Base-by-base conservation (phyloP, 2,888 invertebrate genomes). In the Synanthedon myopaeformis region DNA sequence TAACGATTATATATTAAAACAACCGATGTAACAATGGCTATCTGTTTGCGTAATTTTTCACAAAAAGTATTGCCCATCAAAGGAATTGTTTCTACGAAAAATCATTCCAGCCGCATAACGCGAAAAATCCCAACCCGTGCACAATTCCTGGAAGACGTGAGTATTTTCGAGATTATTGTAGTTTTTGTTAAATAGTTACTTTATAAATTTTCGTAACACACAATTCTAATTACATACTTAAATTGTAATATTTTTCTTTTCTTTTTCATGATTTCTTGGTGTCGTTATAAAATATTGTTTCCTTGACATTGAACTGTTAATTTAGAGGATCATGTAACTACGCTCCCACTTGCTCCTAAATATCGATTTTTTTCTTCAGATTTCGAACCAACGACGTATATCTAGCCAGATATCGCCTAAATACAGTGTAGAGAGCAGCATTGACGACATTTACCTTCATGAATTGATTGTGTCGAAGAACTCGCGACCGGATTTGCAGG, bases 11-110 rank as follows among this genome's bases (percentile, higher is more conserved):
- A 10, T 8, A 35, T 10, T 35, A 35, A 45, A 45, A 13, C 45
- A 2, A 45, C 66, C 60, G 58, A 70, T 69, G 72, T 68, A 60
- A 79, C 73, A 68, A 90, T 90, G 90, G 89, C 90, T 64, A 85
- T 88, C 66, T 89, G 89, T 64, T 77, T 90, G 65, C 88, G 90
- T 61, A 82, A 88, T 49, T 71, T 90, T 59, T 83, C 90, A n/a
- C 85, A 82, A 63, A 89, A 89, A 80, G 76, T 90, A 62, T 73
- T 88, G 59, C 86, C 89, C 48, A 76, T 88, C 61, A 87, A 88
- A 69, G 83, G 86, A 57, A 85, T 89, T 56, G 84, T 89, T 68
- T 79, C 86, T 54, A 83, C 89, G 28, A 86, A 89, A 76, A 89
- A 74, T 69, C 88, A 88, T 72, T 73, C 88, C 56, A 84, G 80